These are phyloP conservation scores for Hesperophylax magnus DNA, from an alignment of 1,140 invertebrate genomes.

Conservation along the genomic window DNA sequence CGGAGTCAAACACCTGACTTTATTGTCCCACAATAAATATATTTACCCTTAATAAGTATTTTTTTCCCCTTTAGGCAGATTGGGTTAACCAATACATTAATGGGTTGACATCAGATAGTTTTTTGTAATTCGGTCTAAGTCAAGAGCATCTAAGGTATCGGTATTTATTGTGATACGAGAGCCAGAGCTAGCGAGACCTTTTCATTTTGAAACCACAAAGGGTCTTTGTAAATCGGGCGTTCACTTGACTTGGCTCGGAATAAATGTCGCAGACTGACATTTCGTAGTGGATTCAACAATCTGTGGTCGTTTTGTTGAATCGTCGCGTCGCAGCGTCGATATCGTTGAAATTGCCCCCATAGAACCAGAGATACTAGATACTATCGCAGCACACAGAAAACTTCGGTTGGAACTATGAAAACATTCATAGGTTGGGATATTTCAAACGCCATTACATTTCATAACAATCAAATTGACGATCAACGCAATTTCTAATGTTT, in stretches of 20 bases:
- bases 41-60: too few relatives aligned
- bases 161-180: constrained; percentile 4
- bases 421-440: too few relatives aligned
- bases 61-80: too few relatives aligned
- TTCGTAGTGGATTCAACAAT: background rate
- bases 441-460: too few relatives aligned
- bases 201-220: constrained; percentile 22
- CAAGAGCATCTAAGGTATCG: background rate
- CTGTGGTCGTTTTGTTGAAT: constrained; percentile 21
- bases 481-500: too few relatives aligned
- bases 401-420: background rate
- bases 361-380: background rate
- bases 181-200: background rate
- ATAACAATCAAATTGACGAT: too few relatives aligned
- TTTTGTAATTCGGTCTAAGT: background rate
- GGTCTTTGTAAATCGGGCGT: constrained; percentile 19
- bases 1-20: too few relatives aligned
- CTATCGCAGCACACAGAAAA: background rate
- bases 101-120: too few relatives aligned
- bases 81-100: too few relatives aligned
- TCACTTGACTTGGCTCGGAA: constrained; percentile 8
- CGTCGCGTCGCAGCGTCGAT: background rate
- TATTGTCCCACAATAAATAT: too few relatives aligned
- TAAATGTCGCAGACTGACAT: constrained; percentile 35
- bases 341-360: constrained; percentile 5